Percentiles rank a stretch among this genome's conserved stretches.
These are phyloP conservation scores for Drosophila paramelanica DNA, from an alignment of 2,888 invertebrate genomes.

Conservation along the genomic window DNA sequence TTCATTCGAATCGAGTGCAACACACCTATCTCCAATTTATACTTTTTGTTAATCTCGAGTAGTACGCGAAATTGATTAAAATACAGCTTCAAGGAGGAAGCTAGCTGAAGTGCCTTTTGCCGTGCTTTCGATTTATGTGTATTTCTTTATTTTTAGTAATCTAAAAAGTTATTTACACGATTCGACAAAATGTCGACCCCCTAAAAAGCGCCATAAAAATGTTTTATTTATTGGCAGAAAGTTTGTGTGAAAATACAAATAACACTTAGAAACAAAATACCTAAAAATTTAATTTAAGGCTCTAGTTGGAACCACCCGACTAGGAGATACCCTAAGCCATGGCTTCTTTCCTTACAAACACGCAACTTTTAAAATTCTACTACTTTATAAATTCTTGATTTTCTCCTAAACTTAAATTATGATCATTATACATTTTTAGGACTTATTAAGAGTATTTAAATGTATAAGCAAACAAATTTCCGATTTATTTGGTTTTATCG, in stretches of 20 bases:
- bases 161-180: not conserved
- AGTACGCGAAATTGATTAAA: too few relatives aligned
- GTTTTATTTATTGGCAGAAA: not conserved
- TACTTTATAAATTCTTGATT: too few relatives aligned
- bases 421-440: too few relatives aligned
- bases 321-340: too few relatives aligned
- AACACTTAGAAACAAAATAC: not conserved
- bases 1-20: conserved; percentile 5
- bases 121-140: not conserved
- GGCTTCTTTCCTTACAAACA: too few relatives aligned
- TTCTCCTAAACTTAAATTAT: too few relatives aligned
- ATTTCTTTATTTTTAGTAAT: not conserved
- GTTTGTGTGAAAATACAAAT: not conserved
- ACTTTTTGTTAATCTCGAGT: not conserved
- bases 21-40: not conserved
- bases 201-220: conserved; percentile 1
- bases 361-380: too few relatives aligned
- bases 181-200: not conserved
- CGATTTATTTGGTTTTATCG: too few relatives aligned
- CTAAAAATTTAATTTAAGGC: too few relatives aligned
- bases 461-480: too few relatives aligned
- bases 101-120: not conserved
- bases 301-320: too few relatives aligned
- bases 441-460: too few relatives aligned
- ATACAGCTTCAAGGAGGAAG: not conserved